Percentiles rank a stretch among this genome's conserved stretches.
These are phyloP conservation scores for Sander vitreus DNA, from an alignment of 2,113 vertebrate genomes.

Conservation along the genomic window DNA sequence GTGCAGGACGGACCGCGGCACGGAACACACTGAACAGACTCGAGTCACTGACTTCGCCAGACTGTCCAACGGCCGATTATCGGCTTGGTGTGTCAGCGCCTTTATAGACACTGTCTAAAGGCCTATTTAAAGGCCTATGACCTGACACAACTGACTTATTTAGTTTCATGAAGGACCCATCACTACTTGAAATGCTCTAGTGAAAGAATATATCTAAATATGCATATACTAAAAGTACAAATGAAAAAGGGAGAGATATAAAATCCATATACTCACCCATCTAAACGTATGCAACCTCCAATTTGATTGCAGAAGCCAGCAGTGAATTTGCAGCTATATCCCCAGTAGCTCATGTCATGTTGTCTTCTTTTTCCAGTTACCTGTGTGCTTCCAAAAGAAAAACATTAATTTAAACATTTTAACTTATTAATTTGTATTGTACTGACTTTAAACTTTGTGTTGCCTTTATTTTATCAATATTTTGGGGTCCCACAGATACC, in stretches of 20 bases:
- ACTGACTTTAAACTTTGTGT: not conserved
- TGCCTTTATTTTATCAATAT: not conserved
- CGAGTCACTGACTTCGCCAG: too few species aligned
- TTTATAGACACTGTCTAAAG: not conserved
- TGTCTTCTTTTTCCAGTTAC: not conserved
- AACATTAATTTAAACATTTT: not conserved
- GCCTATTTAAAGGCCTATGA: too few species aligned
- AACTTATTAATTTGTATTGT: not conserved
- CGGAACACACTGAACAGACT: too few species aligned
- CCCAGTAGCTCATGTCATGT: not conserved
- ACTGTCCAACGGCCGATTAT: too few species aligned
- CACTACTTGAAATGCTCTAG: not conserved
- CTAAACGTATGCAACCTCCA: not conserved
- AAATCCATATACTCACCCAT: slow-evolving; percentile 14
- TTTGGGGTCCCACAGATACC: too few species aligned
- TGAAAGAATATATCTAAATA: not conserved
- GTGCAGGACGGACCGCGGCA: too few species aligned
- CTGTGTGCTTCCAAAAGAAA: not conserved
- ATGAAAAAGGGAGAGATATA: not conserved
- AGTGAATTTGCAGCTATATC: not conserved
- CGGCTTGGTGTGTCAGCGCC: too few species aligned
- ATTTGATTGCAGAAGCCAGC: not conserved
- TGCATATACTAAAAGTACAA: not conserved
- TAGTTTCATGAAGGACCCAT: not conserved
- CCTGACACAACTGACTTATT: not conserved